Base-by-base conservation (phyloP, 2,797 vertebrate genomes). In the Molossus molossus region DNA sequence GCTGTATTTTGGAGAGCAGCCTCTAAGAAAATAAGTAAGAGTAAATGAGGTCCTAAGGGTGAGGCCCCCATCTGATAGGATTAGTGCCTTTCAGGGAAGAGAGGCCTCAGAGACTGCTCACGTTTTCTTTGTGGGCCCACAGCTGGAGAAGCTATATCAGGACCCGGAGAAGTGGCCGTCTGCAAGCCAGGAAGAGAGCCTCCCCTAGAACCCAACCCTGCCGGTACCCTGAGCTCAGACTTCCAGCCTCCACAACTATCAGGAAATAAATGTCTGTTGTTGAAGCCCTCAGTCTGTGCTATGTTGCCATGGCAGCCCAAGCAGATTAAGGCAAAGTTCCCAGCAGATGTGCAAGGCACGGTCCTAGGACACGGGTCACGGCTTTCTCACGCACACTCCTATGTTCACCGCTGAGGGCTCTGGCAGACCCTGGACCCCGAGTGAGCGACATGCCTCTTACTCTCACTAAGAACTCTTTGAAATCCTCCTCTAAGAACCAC, bases 341-440 rank as follows among this genome's bases (percentile, higher is more conserved):
- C 27, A 0, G 65, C 27, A 0, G 12, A 72, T 1, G 23, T 12
- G 10, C 0, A 18, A 27, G 12, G n/a, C 37, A 27, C n/a, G 29
- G 17, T 33, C 7, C 0, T 4, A 48, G 58, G 25, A 9, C 17
- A 0, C 0, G 13, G n/a, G 8, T 53, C 81, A 3, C 0, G 0
- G 3, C 25, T n/a, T 72, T 37, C 45, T 64, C 57, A 20, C 3
- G 23, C 58, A n/a, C 0, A 6, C 13, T 37, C 29, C 37, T 21
- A 3, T 29, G 11, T 60, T 14, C n/a, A 29, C 0, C 0, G 4
- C 50, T 9, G 12, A 37, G 13, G 18, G 9, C 76, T 60, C 58
- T 0, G 3, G 27, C 0, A 1, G 27, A 55, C 10, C 23, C 27
- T 55, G 13, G 15, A 29, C 21, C 0, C 3, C 0, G 40, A 65